Conservation (phyloP, 2,113 vertebrate species). For the Equus przewalskii region DNA sequence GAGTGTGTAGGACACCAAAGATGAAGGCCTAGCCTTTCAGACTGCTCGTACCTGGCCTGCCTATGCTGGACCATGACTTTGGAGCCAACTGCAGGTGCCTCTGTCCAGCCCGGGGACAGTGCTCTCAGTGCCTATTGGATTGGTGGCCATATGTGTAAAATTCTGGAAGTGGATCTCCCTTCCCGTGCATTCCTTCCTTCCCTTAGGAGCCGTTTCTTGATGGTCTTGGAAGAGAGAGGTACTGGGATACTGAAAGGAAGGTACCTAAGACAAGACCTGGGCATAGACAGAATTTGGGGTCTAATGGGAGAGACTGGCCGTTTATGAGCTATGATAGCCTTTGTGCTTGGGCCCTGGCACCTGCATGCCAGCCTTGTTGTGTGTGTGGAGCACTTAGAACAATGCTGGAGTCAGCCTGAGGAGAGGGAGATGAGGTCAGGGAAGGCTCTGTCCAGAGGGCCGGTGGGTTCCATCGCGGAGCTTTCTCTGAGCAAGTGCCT, state of each 20-base stretch:
- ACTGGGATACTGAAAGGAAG: not conserved
- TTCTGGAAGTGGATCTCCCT: not conserved
- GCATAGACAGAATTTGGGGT: not conserved
- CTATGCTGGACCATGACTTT: not conserved
- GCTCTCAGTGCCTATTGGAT: not conserved
- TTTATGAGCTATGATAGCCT: not conserved
- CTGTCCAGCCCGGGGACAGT: not conserved
- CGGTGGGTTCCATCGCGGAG: not conserved
- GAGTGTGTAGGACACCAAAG: not conserved
- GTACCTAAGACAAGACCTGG: not conserved
- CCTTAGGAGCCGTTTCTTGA: not conserved
- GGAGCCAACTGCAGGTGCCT: not conserved
- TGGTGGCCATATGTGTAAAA: not conserved
- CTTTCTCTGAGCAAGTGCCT: not conserved
- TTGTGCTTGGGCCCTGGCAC: fast-evolving
- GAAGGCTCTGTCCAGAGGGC: not conserved
- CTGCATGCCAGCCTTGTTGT: not conserved
- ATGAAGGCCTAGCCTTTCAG: not conserved
- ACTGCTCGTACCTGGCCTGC: not conserved
- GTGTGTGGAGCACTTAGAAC: not conserved
- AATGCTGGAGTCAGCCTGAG: not conserved
- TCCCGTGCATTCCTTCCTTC: not conserved
- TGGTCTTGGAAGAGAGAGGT: not conserved
- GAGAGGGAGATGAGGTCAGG: not conserved
- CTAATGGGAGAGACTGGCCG: not conserved